Conservation (phyloP, 2,113 vertebrate genomes). For the Lagopus leucura region DNA sequence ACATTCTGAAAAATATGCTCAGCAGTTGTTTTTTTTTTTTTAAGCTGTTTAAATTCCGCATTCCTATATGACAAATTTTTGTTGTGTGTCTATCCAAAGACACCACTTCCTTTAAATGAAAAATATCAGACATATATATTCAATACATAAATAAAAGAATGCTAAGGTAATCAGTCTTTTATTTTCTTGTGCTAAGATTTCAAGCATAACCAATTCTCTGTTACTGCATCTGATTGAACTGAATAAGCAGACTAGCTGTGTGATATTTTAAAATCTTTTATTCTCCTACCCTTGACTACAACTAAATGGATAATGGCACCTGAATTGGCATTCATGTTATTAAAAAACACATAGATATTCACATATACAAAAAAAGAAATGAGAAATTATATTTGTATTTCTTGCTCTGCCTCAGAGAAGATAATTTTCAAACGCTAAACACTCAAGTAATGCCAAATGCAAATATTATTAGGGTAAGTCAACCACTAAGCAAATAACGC, state of each 20-base stretch:
- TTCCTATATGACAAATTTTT: not conserved
- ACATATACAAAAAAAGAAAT: not conserved
- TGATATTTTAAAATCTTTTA: not conserved
- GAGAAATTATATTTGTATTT: not conserved
- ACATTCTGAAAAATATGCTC: not conserved
- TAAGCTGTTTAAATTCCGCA: not conserved
- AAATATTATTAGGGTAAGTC: not conserved
- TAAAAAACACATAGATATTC: not conserved
- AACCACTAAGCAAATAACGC: not conserved
- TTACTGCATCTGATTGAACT: not conserved
- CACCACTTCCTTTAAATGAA: not conserved
- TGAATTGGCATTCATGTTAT: not conserved
- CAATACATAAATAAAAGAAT: not conserved
- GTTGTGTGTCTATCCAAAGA: fast-evolving
- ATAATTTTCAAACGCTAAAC: not conserved
- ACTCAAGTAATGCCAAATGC: not conserved
- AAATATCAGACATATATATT: not conserved
- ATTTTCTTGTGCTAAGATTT: not conserved
- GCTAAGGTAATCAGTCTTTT: not conserved
- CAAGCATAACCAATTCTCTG: not conserved
- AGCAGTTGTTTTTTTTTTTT: not conserved
- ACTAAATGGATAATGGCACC: conserved; percentile 8
- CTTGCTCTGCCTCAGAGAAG: not conserved
- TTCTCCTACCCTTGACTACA: conserved; percentile 17
- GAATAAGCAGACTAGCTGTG: not conserved